A percentile compares a stretch with the other conserved stretches of the same genome.
phyloP scores from a whole-genome alignment of 2,888 invertebrate genomes.

The Microdon myrmicae region DNA sequence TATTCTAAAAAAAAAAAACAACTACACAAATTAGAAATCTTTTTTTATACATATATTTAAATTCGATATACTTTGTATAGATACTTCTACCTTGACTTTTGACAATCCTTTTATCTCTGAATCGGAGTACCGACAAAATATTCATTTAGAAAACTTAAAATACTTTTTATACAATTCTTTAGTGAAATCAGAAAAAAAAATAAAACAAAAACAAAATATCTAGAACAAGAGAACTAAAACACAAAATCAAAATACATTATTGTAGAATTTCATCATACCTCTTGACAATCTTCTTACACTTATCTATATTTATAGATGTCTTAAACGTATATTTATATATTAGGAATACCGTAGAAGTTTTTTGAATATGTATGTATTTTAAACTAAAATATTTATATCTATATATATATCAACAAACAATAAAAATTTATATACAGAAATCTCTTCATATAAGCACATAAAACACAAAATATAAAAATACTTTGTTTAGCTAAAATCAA shows the following conservation, averaged over 20 bases:
- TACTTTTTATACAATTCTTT: conserved; percentile 1
- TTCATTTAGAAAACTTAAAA: too few species aligned
- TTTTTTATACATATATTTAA: conserved; percentile 29
- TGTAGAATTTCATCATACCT: conserved; percentile 10
- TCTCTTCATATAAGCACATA: neutral
- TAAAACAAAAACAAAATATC: conserved; percentile 9
- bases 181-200: neutral
- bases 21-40: conserved; percentile 13
- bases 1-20: conserved; percentile 11
- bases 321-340: conserved; percentile 13
- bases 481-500: too few species aligned
- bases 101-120: neutral
- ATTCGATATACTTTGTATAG: too few species aligned
- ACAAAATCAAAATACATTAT: neutral
- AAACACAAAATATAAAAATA: conserved; percentile 14
- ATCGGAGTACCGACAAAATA: too few species aligned
- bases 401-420: conserved; percentile 10
- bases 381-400: conserved; percentile 8
- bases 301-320: conserved; percentile 23
- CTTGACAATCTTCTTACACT: conserved; percentile 31
- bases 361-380: conserved; percentile 42
- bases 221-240: conserved; percentile 9
- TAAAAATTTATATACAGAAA: neutral
- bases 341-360: conserved; percentile 11
- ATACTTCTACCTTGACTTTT: too few species aligned